Evolutionary conservation across 2,797 vertebrate genomes (phyloP).

Genomic region (Sus cebifrons): DNA sequence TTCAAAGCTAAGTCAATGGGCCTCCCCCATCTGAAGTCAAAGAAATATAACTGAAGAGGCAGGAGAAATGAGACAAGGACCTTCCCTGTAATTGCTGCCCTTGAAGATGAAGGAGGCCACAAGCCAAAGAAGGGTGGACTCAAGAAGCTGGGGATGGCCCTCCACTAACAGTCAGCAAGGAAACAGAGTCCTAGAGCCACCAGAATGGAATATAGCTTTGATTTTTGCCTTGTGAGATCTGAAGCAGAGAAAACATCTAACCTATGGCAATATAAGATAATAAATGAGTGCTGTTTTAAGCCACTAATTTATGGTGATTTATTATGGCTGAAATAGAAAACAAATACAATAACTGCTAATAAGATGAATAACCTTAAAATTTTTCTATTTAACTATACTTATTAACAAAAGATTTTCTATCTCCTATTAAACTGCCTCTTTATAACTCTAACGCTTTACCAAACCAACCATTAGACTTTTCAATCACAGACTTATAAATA

Average conservation of each 20-base stretch:
- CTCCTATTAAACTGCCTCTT: background rate
- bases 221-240: background rate
- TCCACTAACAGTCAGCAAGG: background rate
- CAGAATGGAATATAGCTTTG: background rate
- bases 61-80: background rate
- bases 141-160: background rate
- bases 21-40: background rate
- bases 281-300: background rate
- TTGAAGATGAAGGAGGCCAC: background rate
- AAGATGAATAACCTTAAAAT: background rate
- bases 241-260: background rate
- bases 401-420: background rate
- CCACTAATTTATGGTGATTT: background rate
- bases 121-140: background rate
- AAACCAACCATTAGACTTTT: conserved; percentile 3
- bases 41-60: background rate
- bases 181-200: background rate
- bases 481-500: background rate
- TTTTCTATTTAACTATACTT: conserved; percentile 8
- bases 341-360: background rate
- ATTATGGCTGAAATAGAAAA: background rate
- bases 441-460: background rate
- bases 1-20: background rate
- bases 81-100: background rate
- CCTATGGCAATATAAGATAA: background rate